Percentiles rank a stretch among this genome's conserved stretches.
phyloP scores from a whole-genome alignment of 2,797 vertebrate genomes.

The Mallotus villosus region DNA sequence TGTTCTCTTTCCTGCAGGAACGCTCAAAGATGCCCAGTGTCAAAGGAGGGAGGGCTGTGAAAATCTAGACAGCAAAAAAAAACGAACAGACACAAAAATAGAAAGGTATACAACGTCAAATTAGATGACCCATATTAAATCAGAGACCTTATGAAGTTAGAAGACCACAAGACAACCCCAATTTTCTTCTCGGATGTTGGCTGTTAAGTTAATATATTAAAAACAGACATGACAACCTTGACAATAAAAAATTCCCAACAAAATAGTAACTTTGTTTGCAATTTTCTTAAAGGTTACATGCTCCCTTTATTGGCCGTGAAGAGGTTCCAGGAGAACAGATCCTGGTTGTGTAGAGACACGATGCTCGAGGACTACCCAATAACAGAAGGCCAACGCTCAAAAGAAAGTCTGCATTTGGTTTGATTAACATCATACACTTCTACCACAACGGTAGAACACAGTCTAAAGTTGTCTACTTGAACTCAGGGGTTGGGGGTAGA shows the following conservation, averaged over 20 bases:
- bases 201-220: too few species aligned
- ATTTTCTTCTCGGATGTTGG: not conserved
- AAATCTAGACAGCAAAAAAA: constrained; percentile 76
- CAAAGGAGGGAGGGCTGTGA: constrained; percentile 94
- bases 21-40: constrained; percentile 98
- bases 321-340: not conserved
- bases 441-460: not conserved
- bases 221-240: not conserved
- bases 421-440: not conserved
- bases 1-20: constrained; percentile 95
- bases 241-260: not conserved
- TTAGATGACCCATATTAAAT: not conserved
- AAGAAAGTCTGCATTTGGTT: not conserved
- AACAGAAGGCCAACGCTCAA: not conserved
- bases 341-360: not conserved
- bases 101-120: not conserved
- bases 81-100: constrained; percentile 2
- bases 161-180: not conserved
- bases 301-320: not conserved
- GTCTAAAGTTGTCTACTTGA: not conserved
- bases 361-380: not conserved
- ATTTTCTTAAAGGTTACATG: constrained; percentile 2
- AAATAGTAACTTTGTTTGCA: not conserved
- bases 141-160: not conserved
- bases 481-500: not conserved